Evolutionary conservation across 2,113 vertebrate genomes (phyloP).

Genomic region (Tympanuchus pallidicinctus): DNA sequence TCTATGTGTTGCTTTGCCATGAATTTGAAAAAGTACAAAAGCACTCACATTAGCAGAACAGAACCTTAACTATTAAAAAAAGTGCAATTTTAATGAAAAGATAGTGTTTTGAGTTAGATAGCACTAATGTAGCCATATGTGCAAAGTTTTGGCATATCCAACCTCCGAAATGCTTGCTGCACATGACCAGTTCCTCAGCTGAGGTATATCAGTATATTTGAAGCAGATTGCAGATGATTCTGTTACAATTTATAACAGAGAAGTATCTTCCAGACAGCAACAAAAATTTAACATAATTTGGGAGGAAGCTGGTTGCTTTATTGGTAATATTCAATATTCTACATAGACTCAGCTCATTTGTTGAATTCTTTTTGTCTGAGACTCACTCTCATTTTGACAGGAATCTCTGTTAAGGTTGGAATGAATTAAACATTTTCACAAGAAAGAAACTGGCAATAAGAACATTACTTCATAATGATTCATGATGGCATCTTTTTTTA

Average conservation of each 20-base stretch:
- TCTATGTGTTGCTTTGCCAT: not conserved
- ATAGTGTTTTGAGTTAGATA: not conserved
- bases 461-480: slow-evolving; percentile 17
- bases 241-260: not conserved
- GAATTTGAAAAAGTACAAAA: not conserved
- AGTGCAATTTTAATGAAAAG: not conserved
- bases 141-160: not conserved
- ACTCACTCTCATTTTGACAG: not conserved
- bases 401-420: not conserved
- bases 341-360: not conserved
- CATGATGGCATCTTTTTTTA: not conserved
- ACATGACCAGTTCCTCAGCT: not conserved
- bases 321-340: slow-evolving; percentile 16
- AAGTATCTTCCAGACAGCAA: not conserved
- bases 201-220: not conserved
- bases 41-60: not conserved
- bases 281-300: not conserved
- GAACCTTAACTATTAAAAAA: not conserved
- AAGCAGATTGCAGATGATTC: not conserved
- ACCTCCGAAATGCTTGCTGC: not conserved
- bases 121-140: not conserved
- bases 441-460: slow-evolving; percentile 2
- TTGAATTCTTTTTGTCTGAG: slow-evolving; percentile 1
- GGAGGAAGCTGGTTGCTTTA: not conserved
- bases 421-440: slow-evolving; percentile 49